phyloP scores from a whole-genome alignment of 2,888 invertebrate genomes.

The Rapana venosa region DNA sequence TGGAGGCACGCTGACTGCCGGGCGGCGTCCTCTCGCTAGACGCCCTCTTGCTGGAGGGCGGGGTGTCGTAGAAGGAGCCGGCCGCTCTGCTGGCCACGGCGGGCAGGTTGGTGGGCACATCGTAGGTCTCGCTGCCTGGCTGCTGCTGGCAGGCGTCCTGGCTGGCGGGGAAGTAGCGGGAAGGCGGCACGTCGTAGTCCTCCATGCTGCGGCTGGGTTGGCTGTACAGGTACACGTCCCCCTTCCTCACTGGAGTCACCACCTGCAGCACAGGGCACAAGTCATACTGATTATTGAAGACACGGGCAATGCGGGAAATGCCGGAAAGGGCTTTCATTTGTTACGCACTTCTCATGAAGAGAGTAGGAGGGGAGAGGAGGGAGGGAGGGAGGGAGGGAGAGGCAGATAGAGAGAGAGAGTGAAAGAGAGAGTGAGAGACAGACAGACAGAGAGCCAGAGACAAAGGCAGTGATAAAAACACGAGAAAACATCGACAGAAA shows the following conservation, averaged over 20 bases:
- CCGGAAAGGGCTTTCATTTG: not conserved
- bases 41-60: constrained; percentile 58
- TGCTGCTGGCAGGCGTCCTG: not conserved
- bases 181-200: constrained; percentile 71
- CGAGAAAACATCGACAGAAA: not conserved
- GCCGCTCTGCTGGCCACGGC: constrained; percentile 27
- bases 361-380: not conserved
- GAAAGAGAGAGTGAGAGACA: not conserved
- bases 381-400: no score
- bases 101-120: constrained; percentile 49
- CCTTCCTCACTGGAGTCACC: constrained; percentile 55
- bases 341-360: not conserved
- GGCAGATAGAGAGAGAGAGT: not conserved
- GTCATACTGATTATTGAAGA: not conserved
- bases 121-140: constrained; percentile 42
- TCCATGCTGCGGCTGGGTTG: constrained; percentile 48
- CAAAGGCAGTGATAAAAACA: not conserved
- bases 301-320: not conserved
- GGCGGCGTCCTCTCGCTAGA: constrained; percentile 52
- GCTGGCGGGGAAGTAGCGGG: constrained; percentile 41
- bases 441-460: not conserved
- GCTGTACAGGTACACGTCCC: constrained; percentile 50
- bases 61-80: constrained; percentile 60
- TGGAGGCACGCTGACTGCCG: constrained; percentile 49
- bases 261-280: constrained; percentile 48